A percentile compares a stretch with the other conserved stretches of the same genome.
Conservation (phyloP, 2,888 invertebrate species). For the Stramonita haemastoma region DNA sequence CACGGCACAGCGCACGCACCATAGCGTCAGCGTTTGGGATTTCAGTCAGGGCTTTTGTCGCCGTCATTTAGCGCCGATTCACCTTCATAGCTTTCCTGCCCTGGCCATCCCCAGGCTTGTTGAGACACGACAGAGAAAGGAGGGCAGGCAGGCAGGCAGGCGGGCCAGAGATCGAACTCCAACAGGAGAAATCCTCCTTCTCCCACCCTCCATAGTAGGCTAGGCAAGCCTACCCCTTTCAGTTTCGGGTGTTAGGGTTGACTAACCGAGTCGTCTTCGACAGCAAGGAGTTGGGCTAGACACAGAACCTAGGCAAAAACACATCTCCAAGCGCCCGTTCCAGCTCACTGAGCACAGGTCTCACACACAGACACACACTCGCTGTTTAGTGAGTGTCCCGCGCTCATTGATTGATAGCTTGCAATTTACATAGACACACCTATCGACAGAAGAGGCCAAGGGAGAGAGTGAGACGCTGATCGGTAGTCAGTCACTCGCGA, state of each 20-base stretch:
- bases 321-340: constrained; percentile 4
- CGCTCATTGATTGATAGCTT: constrained; percentile 39
- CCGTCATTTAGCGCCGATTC: constrained; percentile 16
- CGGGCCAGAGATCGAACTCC: background rate
- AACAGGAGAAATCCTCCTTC: constrained; percentile 3
- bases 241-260: too few species aligned
- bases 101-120: background rate
- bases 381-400: background rate
- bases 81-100: background rate
- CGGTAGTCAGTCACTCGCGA: background rate
- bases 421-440: constrained; percentile 44
- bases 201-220: background rate
- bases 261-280: too few species aligned
- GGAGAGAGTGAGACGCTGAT: constrained; percentile 21
- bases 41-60: background rate
- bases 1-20: constrained; percentile 14
- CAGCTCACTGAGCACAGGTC: constrained; percentile 35
- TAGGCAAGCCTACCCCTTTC: too few species aligned
- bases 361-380: background rate
- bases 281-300: too few species aligned
- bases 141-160: constrained; percentile 6
- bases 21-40: background rate
- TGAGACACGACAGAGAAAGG: background rate
- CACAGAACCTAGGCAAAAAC: constrained; percentile 22
- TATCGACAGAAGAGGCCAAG: constrained; percentile 23